Evolutionary conservation across 2,113 vertebrate genomes (phyloP).

Genomic region (Copsychus sechellarum): DNA sequence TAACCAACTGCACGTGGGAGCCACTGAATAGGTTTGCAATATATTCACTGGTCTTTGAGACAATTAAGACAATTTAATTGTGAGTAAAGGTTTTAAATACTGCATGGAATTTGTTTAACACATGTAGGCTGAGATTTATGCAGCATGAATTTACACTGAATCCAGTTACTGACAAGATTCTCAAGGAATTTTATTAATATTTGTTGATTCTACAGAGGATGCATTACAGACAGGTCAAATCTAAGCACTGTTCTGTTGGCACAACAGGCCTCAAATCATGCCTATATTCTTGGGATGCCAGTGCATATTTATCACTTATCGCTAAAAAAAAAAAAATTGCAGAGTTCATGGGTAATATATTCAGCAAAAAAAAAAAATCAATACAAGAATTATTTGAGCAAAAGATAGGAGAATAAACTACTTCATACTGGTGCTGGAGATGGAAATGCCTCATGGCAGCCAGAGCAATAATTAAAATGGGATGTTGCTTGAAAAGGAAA

Average conservation of each 20-base stretch:
- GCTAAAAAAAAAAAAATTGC: background rate
- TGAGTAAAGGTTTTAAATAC: background rate
- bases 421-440: background rate
- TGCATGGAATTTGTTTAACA: background rate
- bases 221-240: background rate
- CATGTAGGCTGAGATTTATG: background rate
- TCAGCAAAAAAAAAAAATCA: background rate
- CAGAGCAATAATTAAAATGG: background rate
- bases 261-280: background rate
- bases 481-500: background rate
- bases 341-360: background rate
- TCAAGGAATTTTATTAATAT: background rate
- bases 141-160: background rate
- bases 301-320: background rate
- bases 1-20: background rate
- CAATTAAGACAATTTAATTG: background rate
- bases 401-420: background rate
- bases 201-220: background rate
- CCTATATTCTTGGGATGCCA: background rate
- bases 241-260: background rate
- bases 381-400: background rate
- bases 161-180: background rate
- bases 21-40: background rate
- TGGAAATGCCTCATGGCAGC: background rate
- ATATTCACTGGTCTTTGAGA: background rate